Evolutionary conservation across 2,888 invertebrate genomes (phyloP).

Genomic region (Drosophila mayaguana): DNA sequence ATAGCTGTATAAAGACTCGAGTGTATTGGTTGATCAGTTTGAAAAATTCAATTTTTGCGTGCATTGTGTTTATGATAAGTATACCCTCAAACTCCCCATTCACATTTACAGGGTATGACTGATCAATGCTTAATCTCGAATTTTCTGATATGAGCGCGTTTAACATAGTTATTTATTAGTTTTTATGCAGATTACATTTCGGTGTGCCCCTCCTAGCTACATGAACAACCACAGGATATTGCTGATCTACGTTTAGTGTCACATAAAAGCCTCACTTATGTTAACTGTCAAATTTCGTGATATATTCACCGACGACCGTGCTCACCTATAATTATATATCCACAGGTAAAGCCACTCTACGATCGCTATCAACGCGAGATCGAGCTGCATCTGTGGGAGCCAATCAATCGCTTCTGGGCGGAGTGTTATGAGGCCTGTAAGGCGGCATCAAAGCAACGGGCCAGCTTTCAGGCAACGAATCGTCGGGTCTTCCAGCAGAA

Average conservation of each 20-base stretch:
- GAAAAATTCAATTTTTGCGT: neutral
- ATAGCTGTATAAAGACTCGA: neutral
- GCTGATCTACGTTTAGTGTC: slow-evolving; percentile 8
- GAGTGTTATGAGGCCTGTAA: slow-evolving; percentile 88
- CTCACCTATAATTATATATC: slow-evolving; percentile 25
- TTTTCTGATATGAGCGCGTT: neutral
- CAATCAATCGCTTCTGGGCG: slow-evolving; percentile 87
- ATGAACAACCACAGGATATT: slow-evolving; percentile 22
- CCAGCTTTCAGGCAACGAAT: slow-evolving; percentile 86
- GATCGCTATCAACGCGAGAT: slow-evolving; percentile 86
- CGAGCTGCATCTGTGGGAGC: slow-evolving; percentile 86
- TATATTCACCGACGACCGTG: neutral
- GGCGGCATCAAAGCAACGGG: slow-evolving; percentile 86
- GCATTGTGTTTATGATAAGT: neutral
- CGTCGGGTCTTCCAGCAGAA: slow-evolving; percentile 87
- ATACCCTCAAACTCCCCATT: neutral
- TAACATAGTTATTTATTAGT: neutral
- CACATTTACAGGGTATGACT: neutral
- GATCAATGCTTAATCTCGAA: neutral
- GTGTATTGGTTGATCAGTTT: neutral
- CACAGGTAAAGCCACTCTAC: slow-evolving; percentile 86
- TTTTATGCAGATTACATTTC: neutral
- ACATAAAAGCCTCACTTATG: neutral
- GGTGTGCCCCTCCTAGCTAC: neutral
- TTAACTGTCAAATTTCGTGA: slow-evolving; percentile 2